Evolutionary conservation across 2,797 vertebrate genomes (phyloP).

Genomic region (Avahi laniger): DNA sequence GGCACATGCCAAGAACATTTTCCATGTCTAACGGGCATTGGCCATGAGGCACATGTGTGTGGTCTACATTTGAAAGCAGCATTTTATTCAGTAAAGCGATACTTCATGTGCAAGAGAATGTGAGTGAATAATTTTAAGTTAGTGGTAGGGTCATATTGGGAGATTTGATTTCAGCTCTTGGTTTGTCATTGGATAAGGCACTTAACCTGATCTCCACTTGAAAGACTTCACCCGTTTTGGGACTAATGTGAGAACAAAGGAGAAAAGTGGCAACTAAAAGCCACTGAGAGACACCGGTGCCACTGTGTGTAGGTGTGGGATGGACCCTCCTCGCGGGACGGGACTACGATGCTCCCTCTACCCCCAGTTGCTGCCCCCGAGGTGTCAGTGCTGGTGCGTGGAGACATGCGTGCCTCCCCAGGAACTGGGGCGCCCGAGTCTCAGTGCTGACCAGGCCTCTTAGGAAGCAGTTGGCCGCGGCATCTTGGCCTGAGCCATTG

Average conservation of each 20-base stretch:
- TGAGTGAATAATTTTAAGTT: neutral
- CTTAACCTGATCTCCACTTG: neutral
- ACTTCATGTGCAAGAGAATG: neutral
- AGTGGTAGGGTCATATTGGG: fast-evolving
- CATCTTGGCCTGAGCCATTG: neutral
- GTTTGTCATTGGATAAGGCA: neutral
- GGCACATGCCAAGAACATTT: fast-evolving
- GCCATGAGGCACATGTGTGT: fast-evolving
- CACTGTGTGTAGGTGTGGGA: fast-evolving
- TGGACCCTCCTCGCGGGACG: too few relatives aligned
- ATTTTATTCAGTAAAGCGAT: fast-evolving
- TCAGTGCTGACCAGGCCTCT: too few relatives aligned
- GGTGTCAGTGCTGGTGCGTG: fast-evolving
- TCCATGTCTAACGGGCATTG: fast-evolving
- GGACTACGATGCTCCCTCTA: fast-evolving
- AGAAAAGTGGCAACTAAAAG: neutral
- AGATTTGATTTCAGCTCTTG: neutral
- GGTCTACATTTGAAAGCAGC: neutral
- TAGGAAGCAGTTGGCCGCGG: neutral
- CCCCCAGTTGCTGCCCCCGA: neutral
- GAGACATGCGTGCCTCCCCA: neutral
- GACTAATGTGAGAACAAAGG: neutral
- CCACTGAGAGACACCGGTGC: neutral
- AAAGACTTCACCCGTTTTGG: neutral
- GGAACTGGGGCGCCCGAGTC: neutral